Evolutionary conservation across 2,888 invertebrate genomes (phyloP), one percentile per base, ranked within the genome.

Genomic region (Drosophila algonquin): DNA sequence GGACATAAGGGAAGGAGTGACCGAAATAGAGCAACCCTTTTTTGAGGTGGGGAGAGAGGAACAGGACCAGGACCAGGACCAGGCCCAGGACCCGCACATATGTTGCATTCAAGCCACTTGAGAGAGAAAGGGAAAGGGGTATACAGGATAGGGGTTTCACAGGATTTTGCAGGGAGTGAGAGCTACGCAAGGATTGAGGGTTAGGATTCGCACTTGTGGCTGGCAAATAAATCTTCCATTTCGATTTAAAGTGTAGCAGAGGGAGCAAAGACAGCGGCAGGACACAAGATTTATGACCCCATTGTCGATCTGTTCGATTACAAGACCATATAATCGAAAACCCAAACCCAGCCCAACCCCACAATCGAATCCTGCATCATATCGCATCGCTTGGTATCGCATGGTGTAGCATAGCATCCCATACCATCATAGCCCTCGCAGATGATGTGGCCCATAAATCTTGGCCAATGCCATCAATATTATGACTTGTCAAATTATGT

Each of bases 221-320:
- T 76, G 77, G 50, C 57, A 73, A 76, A 84, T 84, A 87, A 84
- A 85, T 84, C 83, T 85, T 71, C 62, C 73, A 61, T 73, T 82
- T 79, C 80, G 80, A 84, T 85, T 84, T 83, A 85, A 85, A 85
- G 80, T 80, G 76, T 79, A 75, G 75, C 76, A 73, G 65, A 57
- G 51, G 56, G 53, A 59, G 63, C 6, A 12, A 2, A 14, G 40
- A 14, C 14, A 14, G 40, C 14, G 40, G 40, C 40, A 40, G 14
- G n/a, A 7, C 68, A 74, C 73, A 89, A 90, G 91, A 91, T 91
- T 91, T 91, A 91, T 91, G 83, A 87, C 70, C 72, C 67, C 85
- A 91, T 91, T 90, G 90, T 91, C 91, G 90, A 91, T 90, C 91
- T 90, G 91, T 91, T 89, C 90, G 91, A 91, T 91, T 91, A 91